Evolutionary conservation across 2,888 invertebrate genomes (phyloP), one percentile per base, ranked within the genome.

Genomic region (Drosophila hamatofila): DNA sequence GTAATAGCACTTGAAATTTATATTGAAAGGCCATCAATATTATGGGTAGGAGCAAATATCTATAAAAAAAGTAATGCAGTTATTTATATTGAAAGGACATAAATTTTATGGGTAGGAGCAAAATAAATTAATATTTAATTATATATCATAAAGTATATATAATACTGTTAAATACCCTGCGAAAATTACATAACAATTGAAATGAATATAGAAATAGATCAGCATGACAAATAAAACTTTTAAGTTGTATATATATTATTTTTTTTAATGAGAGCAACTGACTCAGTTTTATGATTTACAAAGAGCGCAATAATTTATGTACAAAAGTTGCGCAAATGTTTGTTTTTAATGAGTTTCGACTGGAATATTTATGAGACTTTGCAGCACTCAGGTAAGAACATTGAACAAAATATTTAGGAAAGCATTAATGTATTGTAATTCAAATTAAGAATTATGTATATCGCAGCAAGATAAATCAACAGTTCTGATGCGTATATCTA

Each of bases 311-410:
- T 4, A 64, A 44, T 61, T 61, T 42, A 51, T 64, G 27, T 27
- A 41, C 21, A 33, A n/a, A n/a, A 61, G 64, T 51, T 51, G 7
- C 4, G 25, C 0, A 35, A 41, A 21, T 49, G 30, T 35, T 41
- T 49, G 35, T 42, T 64, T 49, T 51, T 21, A 60, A 49, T 48
- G 30, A 59, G 48, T 48, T 48, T 33, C 16, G 3, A 14, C 48
- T 23, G 16, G 9, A 41, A 41, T 33, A 60, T 60, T 60, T 44
- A 46, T 52, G 30, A 9, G 16, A 18, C 2, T 48, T 49, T n/a
- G 1, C n/a, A n/a, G 6, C 12, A 11, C 27, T 33, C 18, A 25
- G 9, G 33, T 16, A 12, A 27, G 23, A 39, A 18, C 52, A 52
- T 18, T 14, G 14, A 18, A 14, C 3, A 44, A 56, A 23, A 21